phyloP scores from a whole-genome alignment of 2,888 invertebrate genomes.

The Euclidia mi region DNA sequence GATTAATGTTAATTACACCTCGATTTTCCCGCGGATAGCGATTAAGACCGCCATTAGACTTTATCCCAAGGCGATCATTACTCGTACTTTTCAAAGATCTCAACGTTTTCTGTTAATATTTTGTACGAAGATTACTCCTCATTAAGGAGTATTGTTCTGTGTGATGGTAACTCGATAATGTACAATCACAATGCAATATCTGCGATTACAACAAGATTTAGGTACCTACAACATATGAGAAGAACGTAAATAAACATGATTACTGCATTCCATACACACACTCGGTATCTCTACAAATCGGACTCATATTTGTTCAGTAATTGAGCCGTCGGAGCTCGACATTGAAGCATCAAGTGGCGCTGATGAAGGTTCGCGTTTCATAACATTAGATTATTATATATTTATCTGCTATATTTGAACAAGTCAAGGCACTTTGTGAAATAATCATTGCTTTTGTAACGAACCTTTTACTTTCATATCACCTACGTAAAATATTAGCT shows the following conservation, averaged over 20 bases:
- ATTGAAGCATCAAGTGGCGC: constrained; percentile 59
- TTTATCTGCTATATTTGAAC: constrained; percentile 34
- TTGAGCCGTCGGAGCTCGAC: constrained; percentile 62
- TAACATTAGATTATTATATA: constrained; percentile 43
- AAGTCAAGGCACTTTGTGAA: constrained; percentile 17
- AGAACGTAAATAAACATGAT: constrained; percentile 28
- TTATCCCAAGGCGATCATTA: constrained; percentile 78
- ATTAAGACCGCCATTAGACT: constrained; percentile 80
- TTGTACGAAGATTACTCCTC: constrained; percentile 12
- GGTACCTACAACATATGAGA: constrained; percentile 13
- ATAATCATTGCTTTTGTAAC: constrained; percentile 21
- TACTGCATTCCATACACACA: constrained; percentile 30
- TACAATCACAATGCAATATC: constrained; percentile 3
- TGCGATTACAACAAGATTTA: constrained; percentile 14
- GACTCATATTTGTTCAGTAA: constrained; percentile 59
- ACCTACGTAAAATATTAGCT: constrained; percentile 27
- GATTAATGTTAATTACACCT: constrained; percentile 87
- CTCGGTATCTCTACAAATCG: constrained; percentile 37
- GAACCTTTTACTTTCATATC: constrained; percentile 26
- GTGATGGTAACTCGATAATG: background rate
- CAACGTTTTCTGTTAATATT: constrained; percentile 47
- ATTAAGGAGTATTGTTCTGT: constrained; percentile 14
- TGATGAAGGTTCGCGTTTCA: constrained; percentile 53
- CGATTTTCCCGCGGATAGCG: constrained; percentile 77
- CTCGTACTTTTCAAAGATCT: constrained; percentile 66